Evolutionary conservation across 2,797 vertebrate species (phyloP), one percentile per base, ranked within the genome.

Genomic region (Thripadectes ignobilis): DNA sequence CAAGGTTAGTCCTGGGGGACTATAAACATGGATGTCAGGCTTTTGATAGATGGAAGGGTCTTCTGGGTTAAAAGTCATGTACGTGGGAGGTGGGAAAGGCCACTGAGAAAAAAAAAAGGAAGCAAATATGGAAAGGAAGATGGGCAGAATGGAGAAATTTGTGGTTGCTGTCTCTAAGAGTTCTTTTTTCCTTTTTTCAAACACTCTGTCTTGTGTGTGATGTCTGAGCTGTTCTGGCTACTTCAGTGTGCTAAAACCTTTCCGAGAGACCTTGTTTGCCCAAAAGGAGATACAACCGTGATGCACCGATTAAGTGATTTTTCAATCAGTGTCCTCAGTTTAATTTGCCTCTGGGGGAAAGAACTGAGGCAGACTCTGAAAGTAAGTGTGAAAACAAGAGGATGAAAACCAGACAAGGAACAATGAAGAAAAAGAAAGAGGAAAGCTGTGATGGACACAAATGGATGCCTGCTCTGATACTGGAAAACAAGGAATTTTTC

Each of bases 321-420:
- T 95, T 69, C 66, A 84, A 29, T 52, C 58, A 29, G 34, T 48
- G 68, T 46, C 62, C 51, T 85, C 68, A 23, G 73, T 88, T 83
- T 89, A 93, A 85, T 92, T 95, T 92, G 36, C 38, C 43, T 34
- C 69, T 84, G 27, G 59, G 51, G 48, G 10, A 91, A 86, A 78
- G 55, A 86, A 78, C 14, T 52, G 32, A 76, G 36, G 45, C 23
- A 79, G 46, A 54, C 26, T 76, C 32, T 41, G 75, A 84, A 78
- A 83, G 49, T 21, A 55, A 77, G 49, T 57, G 29, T 34, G 68
- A 46, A 30, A 67, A 57, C 22, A 84, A 41, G 29, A 65, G 29
- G 18, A 52, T 63, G 36, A 88, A 75, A 89, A 65, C 2, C 14
- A 71, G 49, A 26, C n/a, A 58, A 41, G 30, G 26, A 43, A 58